phyloP scores from a whole-genome alignment of 2,113 vertebrate genomes.

The Hippocampus barbouri region DNA sequence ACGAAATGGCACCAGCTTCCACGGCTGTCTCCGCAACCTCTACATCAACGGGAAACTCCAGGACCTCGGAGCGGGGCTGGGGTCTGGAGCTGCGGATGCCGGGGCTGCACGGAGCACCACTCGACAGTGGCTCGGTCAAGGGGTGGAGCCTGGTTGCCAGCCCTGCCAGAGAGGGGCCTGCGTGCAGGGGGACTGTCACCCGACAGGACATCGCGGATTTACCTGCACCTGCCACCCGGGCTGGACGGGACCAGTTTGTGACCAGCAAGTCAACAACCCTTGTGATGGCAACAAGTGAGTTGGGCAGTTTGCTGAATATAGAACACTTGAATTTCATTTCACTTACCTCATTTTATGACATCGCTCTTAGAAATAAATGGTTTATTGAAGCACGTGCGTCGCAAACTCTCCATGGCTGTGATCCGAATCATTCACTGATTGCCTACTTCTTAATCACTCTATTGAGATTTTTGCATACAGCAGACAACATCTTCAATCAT shows the following conservation, averaged over 20 bases:
- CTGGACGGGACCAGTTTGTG: constrained; percentile 86
- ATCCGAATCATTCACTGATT: no score
- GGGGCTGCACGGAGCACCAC: constrained; percentile 29
- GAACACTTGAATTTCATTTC: background rate
- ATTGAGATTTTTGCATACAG: no score
- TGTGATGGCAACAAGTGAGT: constrained; percentile 97
- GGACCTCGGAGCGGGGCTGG: constrained; percentile 83
- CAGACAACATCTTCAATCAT: no score
- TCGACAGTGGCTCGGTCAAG: constrained; percentile 82
- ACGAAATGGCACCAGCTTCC: constrained; percentile 90
- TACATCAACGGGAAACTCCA: constrained; percentile 94
- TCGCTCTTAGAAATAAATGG: background rate
- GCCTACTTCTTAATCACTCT: no score
- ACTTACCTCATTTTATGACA: background rate
- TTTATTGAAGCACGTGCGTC: no score
- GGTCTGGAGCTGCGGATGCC: constrained; percentile 71
- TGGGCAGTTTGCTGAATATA: no score
- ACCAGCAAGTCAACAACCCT: constrained; percentile 88
- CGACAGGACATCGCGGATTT: constrained; percentile 84
- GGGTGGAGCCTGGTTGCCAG: constrained; percentile 92
- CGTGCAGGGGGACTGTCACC: constrained; percentile 84
- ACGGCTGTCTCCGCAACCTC: constrained; percentile 89
- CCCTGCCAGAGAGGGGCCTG: constrained; percentile 89
- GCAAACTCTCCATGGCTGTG: no score
- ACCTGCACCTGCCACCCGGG: constrained; percentile 91